phyloP scores from a whole-genome alignment of 2,888 invertebrate species.

The Idaea dimidiata region DNA sequence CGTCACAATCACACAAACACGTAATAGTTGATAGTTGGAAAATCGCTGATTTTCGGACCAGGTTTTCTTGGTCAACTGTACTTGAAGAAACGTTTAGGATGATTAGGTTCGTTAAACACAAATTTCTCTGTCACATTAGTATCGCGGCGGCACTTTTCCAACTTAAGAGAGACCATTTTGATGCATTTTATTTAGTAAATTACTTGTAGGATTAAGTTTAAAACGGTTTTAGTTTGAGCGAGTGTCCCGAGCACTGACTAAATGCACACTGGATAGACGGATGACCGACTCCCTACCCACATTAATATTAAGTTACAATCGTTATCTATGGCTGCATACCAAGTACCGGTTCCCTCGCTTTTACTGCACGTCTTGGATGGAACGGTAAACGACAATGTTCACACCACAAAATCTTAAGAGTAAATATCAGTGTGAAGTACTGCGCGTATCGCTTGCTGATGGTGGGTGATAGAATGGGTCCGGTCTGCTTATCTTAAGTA shows the following conservation, averaged over 20 bases:
- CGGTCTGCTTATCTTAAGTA: no score
- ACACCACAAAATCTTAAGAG: no score
- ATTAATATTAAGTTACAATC: background rate
- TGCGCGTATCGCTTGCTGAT: no score
- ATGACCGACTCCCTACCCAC: background rate
- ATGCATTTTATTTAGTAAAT: conserved; percentile 58
- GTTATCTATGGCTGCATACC: background rate
- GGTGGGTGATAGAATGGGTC: no score
- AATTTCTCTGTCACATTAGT: conserved; percentile 61
- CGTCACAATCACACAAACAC: conserved; percentile 4
- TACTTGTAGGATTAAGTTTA: background rate
- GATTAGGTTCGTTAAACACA: conserved; percentile 71
- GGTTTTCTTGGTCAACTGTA: conserved; percentile 69
- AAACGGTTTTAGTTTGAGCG: background rate
- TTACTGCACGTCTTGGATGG: no score
- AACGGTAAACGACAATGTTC: no score
- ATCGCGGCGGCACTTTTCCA: conserved; percentile 60
- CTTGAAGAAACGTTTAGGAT: conserved; percentile 74
- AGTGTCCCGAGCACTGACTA: background rate
- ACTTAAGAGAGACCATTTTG: conserved; percentile 70
- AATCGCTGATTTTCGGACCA: background rate
- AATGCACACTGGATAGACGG: background rate
- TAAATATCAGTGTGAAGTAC: no score
- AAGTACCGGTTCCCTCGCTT: background rate
- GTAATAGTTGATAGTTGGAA: background rate